phyloP scores from a whole-genome alignment of 2,797 vertebrate species.

The Periophthalmus magnuspinnatus region DNA sequence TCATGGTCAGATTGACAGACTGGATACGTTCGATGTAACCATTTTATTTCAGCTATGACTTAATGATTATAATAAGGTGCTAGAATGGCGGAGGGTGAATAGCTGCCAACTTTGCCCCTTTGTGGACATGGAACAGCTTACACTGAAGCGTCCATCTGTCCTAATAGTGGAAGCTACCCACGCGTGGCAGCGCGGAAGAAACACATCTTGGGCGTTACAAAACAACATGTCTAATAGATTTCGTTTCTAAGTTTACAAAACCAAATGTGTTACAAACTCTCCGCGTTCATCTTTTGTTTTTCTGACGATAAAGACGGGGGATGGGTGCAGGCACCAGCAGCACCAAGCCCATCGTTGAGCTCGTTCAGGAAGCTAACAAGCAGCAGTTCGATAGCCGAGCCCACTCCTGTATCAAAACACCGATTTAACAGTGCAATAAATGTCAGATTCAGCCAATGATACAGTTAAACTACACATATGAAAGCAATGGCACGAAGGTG shows the following conservation, averaged over 20 bases:
- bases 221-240: neutral
- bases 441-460: rapidly evolving
- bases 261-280: conserved; percentile 24
- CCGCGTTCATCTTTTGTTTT: conserved; percentile 75
- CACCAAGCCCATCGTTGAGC: conserved; percentile 33
- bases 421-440: neutral
- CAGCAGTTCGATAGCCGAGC: conserved; percentile 35
- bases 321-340: conserved; percentile 69
- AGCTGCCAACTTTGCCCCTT: neutral
- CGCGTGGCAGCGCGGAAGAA: neutral
- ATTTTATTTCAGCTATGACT: neutral
- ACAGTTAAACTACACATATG: neutral
- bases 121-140: conserved; percentile 12
- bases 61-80: neutral
- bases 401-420: conserved; percentile 40
- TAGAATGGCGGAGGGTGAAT: neutral
- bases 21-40: neutral
- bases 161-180: conserved; percentile 27
- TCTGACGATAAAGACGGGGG: conserved; percentile 68
- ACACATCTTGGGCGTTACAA: neutral
- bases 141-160: conserved; percentile 23
- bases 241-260: neutral
- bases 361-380: conserved; percentile 34
- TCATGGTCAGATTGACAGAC: conserved; percentile 17
- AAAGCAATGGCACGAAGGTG: neutral